Conservation (phyloP, 2,113 vertebrate genomes). For the Tragelaphus buxtoni region DNA sequence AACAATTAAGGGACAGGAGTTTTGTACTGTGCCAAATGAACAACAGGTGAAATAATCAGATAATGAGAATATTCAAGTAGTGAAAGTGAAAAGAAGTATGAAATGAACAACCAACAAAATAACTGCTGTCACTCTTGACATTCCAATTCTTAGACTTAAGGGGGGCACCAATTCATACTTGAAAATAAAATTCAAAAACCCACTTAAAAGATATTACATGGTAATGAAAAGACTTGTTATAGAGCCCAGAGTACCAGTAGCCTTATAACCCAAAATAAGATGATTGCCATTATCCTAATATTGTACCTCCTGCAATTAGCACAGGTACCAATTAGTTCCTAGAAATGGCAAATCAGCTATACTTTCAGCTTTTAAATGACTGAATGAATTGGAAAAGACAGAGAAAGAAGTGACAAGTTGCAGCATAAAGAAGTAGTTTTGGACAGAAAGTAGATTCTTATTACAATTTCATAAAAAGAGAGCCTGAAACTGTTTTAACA, state of each 20-base stretch:
- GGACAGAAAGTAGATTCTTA: conserved; percentile 52
- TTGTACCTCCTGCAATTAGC: conserved; percentile 61
- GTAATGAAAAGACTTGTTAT: conserved; percentile 51
- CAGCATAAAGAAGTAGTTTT: conserved; percentile 15
- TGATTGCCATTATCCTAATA: conserved; percentile 60
- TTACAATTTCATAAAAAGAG: conserved; percentile 42
- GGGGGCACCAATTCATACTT: conserved; percentile 44
- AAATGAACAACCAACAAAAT: conserved; percentile 32
- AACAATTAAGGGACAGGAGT: not conserved
- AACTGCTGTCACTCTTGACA: conserved; percentile 30
- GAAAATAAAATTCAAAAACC: conserved; percentile 66
- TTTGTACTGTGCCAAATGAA: conserved; percentile 12
- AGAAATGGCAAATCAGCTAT: conserved; percentile 58
- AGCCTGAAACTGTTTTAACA: conserved; percentile 14
- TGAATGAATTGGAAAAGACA: conserved; percentile 48
- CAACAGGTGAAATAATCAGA: conserved; percentile 24
- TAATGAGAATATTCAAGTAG: conserved; percentile 2
- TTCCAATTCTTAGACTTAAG: conserved; percentile 58
- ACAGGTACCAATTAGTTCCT: conserved; percentile 59
- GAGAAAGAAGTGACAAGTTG: conserved; percentile 38
- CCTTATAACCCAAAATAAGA: conserved; percentile 51
- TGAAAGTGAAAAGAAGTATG: conserved; percentile 37
- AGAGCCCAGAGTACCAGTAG: conserved; percentile 40
- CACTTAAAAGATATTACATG: conserved; percentile 47
- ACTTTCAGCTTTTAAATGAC: conserved; percentile 48